phyloP scores from a whole-genome alignment of 2,797 vertebrate species.

The Merluccius polli region DNA sequence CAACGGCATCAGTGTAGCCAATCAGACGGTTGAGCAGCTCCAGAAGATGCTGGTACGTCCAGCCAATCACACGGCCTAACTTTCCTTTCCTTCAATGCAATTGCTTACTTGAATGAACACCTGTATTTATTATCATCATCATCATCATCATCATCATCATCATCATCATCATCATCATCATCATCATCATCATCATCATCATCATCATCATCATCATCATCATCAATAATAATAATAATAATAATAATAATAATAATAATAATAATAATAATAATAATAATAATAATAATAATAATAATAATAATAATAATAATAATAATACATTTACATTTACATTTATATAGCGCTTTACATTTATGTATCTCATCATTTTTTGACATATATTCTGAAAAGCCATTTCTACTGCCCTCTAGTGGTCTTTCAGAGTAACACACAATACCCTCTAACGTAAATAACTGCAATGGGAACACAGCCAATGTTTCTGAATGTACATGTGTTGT shows the following conservation, averaged over 20 bases:
- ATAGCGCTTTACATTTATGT: too few species aligned
- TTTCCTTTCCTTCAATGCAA: not conserved
- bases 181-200: too few species aligned
- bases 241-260: too few species aligned
- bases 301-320: not conserved
- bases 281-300: not conserved
- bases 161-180: too few species aligned
- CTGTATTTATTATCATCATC: not conserved
- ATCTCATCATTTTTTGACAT: too few species aligned
- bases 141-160: too few species aligned
- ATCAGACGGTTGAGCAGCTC: conserved; percentile 97
- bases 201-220: not conserved
- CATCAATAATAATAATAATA: not conserved
- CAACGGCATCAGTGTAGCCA: conserved; percentile 96
- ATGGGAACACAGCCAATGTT: too few species aligned
- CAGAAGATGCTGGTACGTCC: conserved; percentile 94
- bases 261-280: not conserved
- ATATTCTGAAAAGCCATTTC: too few species aligned
- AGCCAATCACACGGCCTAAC: not conserved
- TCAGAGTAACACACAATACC: not conserved
- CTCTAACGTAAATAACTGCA: not conserved
- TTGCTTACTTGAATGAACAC: not conserved
- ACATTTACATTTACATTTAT: not conserved
- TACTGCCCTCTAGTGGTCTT: not conserved
- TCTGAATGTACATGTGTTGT: too few species aligned